phyloP scores from a whole-genome alignment of 2,888 invertebrate genomes.

The Cryptocephalus primarius region DNA sequence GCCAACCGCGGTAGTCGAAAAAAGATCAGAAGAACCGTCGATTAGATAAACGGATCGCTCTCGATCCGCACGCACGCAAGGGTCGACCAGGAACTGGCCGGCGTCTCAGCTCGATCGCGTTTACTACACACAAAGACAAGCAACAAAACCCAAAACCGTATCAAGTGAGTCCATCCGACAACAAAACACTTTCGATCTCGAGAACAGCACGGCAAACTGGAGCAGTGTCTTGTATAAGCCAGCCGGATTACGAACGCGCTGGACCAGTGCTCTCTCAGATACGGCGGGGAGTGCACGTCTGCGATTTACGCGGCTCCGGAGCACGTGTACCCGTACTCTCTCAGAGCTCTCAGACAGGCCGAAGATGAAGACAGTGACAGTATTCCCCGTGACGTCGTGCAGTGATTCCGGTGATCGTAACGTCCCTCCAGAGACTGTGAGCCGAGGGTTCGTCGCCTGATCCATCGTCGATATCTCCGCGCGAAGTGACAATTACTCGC shows the following conservation, averaged over 20 bases:
- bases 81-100: constrained; percentile 28
- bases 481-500: not conserved
- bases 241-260: constrained; percentile 27
- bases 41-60: no score
- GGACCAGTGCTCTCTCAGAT: constrained; percentile 31
- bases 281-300: constrained; percentile 27
- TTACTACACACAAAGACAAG: constrained; percentile 22
- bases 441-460: no score
- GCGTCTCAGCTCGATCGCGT: constrained; percentile 18
- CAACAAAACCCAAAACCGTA: constrained; percentile 30
- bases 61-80: not conserved
- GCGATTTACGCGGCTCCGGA: constrained; percentile 16
- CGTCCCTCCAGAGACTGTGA: no score
- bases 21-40: no score
- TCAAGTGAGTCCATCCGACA: constrained; percentile 31
- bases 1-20: no score
- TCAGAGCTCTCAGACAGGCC: no score
- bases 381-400: no score
- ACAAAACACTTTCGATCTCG: constrained; percentile 35
- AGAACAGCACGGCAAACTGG: constrained; percentile 26
- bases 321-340: constrained; percentile 18
- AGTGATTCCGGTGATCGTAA: no score
- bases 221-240: constrained; percentile 33
- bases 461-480: no score
- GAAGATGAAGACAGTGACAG: no score